phyloP scores from a whole-genome alignment of 2,113 vertebrate genomes.

The Aepyceros melampus region DNA sequence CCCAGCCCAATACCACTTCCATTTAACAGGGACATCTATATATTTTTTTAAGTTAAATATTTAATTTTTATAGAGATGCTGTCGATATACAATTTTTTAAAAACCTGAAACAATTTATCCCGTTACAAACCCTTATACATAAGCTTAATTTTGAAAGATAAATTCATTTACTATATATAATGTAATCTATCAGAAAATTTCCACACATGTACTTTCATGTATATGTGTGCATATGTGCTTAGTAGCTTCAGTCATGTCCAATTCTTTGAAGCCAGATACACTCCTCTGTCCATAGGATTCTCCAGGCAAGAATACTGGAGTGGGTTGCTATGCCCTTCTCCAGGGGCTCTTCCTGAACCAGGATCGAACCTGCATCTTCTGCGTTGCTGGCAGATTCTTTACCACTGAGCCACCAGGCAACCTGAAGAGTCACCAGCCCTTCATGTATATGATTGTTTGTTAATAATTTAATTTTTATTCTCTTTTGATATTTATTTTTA shows the following conservation, averaged over 20 bases:
- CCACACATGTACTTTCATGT: background rate
- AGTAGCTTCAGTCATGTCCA: background rate
- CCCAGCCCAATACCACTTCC: fast-evolving
- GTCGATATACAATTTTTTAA: background rate
- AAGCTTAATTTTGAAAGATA: background rate
- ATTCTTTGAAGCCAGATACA: background rate
- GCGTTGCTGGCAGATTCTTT: background rate
- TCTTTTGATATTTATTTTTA: background rate
- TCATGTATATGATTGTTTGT: background rate
- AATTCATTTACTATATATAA: background rate
- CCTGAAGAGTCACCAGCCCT: background rate
- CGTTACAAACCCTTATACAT: fast-evolving
- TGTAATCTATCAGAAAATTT: background rate
- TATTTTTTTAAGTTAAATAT: background rate
- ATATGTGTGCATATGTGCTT: background rate
- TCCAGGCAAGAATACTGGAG: background rate
- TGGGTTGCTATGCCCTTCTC: background rate
- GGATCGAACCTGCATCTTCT: background rate
- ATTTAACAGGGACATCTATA: background rate
- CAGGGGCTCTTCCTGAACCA: background rate
- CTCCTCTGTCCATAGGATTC: background rate
- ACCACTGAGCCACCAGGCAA: background rate
- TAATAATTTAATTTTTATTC: background rate
- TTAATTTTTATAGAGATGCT: background rate
- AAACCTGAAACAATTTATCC: background rate